These are phyloP conservation scores for Todus mexicanus DNA, from an alignment of 2,797 vertebrate genomes.

Conservation along the genomic window DNA sequence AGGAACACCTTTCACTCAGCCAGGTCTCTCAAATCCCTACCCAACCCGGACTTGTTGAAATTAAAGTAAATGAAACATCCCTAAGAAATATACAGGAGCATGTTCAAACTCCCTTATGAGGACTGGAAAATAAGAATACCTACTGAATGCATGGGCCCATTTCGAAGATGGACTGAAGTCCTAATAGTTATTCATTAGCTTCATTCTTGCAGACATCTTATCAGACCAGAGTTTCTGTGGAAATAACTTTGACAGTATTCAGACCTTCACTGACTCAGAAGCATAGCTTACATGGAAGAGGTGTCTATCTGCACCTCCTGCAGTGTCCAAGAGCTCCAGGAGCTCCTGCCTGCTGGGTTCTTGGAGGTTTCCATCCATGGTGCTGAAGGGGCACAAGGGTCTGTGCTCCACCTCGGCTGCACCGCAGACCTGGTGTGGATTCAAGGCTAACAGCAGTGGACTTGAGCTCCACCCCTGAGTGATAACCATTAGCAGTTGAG, in stretches of 20 bases:
- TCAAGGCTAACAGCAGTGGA: background rate
- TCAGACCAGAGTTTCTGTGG: background rate
- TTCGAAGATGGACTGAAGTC: background rate
- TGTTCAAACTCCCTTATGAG: background rate
- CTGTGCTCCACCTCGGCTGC: background rate
- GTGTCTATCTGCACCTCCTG: background rate
- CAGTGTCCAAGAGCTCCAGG: background rate
- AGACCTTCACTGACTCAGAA: rapidly evolving
- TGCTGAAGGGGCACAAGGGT: background rate
- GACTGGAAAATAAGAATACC: background rate
- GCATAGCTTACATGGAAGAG: background rate
- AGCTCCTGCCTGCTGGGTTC: background rate
- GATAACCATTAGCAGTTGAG: background rate
- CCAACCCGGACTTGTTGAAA: background rate
- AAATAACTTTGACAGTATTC: too few species aligned
- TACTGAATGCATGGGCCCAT: background rate
- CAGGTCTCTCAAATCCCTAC: background rate
- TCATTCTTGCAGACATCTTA: background rate
- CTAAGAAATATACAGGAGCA: background rate
- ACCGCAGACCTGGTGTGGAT: rapidly evolving
- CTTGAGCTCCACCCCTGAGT: background rate
- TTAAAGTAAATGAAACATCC: background rate
- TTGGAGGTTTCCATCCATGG: background rate
- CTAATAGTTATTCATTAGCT: background rate
- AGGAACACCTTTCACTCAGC: background rate